A percentile compares a stretch with the other conserved stretches of the same genome.
These are phyloP conservation scores for Linepithema humile DNA, from an alignment of 1,140 invertebrate genomes.

Conservation along the genomic window DNA sequence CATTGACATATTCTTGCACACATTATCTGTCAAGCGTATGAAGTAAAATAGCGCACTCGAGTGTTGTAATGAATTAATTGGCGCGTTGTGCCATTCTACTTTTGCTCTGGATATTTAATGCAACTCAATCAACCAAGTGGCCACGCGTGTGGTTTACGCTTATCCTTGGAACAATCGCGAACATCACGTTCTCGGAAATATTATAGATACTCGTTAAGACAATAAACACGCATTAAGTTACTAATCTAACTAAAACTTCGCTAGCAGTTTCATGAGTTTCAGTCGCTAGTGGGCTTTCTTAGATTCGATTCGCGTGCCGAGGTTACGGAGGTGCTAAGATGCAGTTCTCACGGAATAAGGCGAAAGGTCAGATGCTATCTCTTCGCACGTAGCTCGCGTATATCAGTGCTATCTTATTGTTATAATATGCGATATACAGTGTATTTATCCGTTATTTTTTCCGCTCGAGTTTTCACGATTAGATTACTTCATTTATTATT, in stretches of 20 bases:
- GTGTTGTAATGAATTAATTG: background rate
- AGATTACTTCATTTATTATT: too few relatives aligned
- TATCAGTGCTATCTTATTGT: background rate
- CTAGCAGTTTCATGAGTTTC: constrained; percentile 48
- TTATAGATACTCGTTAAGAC: constrained; percentile 29
- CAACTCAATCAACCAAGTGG: constrained; percentile 31
- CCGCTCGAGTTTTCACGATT: background rate
- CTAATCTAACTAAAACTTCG: constrained; percentile 60
- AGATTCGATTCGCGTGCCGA: constrained; percentile 75
- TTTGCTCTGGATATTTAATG: background rate
- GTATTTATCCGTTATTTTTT: background rate
- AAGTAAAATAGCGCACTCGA: background rate
- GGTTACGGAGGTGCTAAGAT: constrained; percentile 64
- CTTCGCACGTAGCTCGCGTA: constrained; percentile 10
- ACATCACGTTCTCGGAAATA: constrained; percentile 47
- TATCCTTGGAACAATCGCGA: background rate
- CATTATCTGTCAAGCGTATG: background rate
- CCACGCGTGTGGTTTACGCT: constrained; percentile 10
- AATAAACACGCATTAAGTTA: constrained; percentile 49
- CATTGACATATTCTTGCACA: background rate
- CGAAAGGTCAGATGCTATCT: constrained; percentile 57
- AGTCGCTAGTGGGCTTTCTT: constrained; percentile 67
- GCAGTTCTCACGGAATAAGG: constrained; percentile 69
- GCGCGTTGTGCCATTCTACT: background rate
- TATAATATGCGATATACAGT: background rate